A percentile compares a stretch with the other conserved stretches of the same genome.
These are phyloP conservation scores for Noctua janthina DNA, from an alignment of 2,888 invertebrate genomes.

Conservation along the genomic window DNA sequence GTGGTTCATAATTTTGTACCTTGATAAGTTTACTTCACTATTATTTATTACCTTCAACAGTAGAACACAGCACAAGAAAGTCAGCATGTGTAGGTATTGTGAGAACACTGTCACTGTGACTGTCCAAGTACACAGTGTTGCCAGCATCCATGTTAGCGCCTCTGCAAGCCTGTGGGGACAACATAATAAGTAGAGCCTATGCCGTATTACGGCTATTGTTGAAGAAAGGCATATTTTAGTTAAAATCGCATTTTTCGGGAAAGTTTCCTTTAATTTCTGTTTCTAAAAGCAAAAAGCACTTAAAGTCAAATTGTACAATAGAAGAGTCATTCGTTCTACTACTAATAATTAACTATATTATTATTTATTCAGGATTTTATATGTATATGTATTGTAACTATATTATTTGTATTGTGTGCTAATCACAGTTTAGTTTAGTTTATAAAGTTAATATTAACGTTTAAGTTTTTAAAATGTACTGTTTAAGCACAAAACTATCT, in stretches of 20 bases:
- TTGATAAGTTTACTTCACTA: not conserved
- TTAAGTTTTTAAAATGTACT: too few relatives aligned
- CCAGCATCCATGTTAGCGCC: slow-evolving; percentile 77
- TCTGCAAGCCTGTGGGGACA: slow-evolving; percentile 78
- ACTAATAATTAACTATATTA: too few relatives aligned
- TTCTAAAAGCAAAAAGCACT: not conserved
- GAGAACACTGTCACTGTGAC: slow-evolving; percentile 59
- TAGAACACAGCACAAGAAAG: slow-evolving; percentile 78
- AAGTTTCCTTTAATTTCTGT: not conserved
- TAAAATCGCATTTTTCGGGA: not conserved
- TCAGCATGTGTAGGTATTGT: slow-evolving; percentile 80
- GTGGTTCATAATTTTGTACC: not conserved
- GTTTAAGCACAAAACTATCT: too few relatives aligned
- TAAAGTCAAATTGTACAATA: not conserved
- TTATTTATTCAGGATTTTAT: too few relatives aligned
- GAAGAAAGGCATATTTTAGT: not conserved
- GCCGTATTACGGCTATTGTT: not conserved
- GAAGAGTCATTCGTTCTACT: too few relatives aligned
- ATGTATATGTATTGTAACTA: too few relatives aligned
- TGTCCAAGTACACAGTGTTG: slow-evolving; percentile 74
- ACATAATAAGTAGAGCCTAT: not conserved
- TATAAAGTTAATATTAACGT: too few relatives aligned
- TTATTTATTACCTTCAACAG: slow-evolving; percentile 78
- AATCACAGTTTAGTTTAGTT: too few relatives aligned
- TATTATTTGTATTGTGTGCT: too few relatives aligned